phyloP scores from a whole-genome alignment of 2,888 invertebrate species.

The Cephus runcator region DNA sequence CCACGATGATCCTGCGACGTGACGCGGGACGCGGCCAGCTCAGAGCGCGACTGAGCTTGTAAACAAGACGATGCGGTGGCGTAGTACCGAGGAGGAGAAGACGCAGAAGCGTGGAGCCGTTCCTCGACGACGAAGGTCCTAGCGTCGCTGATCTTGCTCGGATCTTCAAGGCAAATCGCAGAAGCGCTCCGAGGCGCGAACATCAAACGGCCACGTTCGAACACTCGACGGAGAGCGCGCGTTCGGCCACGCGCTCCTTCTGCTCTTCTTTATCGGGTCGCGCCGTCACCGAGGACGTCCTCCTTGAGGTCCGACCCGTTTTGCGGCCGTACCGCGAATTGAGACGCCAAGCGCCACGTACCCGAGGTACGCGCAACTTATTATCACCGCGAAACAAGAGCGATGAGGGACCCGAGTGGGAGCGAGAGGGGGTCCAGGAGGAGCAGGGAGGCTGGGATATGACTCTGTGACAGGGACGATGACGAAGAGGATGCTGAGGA shows the following conservation, averaged over 20 bases:
- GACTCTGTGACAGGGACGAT: slow-evolving; percentile 8
- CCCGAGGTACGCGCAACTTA: neutral
- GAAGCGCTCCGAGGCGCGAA: neutral
- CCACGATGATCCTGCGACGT: neutral
- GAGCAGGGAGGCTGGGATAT: neutral
- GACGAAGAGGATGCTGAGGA: slow-evolving; percentile 8
- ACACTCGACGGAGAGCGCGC: neutral
- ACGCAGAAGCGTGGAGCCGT: neutral
- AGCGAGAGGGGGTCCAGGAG: too few species aligned
- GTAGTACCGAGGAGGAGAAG: neutral
- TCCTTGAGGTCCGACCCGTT: neutral
- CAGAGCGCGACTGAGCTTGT: neutral
- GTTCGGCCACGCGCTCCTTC: neutral
- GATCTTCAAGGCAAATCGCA: neutral
- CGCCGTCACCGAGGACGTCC: neutral
- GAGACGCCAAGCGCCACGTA: neutral
- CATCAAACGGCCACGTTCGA: neutral
- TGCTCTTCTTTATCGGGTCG: neutral
- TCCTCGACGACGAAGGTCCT: neutral
- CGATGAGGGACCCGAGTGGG: neutral
- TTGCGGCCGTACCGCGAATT: neutral
- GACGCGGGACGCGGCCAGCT: neutral
- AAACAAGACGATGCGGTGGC: neutral
- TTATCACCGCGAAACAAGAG: neutral
- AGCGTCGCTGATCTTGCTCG: neutral